Base-by-base conservation (phyloP, 2,797 vertebrate species). In the Schizopygopsis malacanthus region DNA sequence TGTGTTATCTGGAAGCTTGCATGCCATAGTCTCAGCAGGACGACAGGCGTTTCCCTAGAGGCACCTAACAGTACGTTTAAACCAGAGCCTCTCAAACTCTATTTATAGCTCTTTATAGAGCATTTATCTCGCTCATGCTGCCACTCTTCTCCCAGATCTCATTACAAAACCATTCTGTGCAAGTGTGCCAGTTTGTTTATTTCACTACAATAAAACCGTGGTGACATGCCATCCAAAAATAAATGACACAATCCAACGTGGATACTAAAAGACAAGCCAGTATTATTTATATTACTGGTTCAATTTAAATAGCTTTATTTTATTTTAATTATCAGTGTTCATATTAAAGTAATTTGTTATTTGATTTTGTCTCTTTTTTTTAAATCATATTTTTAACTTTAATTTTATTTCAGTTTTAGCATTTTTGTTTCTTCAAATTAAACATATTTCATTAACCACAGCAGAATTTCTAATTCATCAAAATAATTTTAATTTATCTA, bases 101-200 rank as follows among this genome's bases (percentile, higher is more conserved):
- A 80, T 85, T 72, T 61, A 72, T 47, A 52, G 65, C 67, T 72
- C 54, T 79, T 61, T 59, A 47, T 39, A 54, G 25, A 52, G 75
- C 50, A 54, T 59, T 79, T 78, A 85, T 84, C 43, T 54, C 4
- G 0, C 18, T 50, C 37, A 13, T 18, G 33, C 43, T 70, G 73
- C 11, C 25, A 25, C 83, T 84, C 47, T 43, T 69, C 37, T 85
- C 25, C 63, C 39, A 85, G 65, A 71, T 71, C 76, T 79, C 65
- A 43, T 85, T 22, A 69, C 18, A 71, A 71, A 71, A 78, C 6
- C 37, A 45, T 56, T 78, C 43, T 33, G 8, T 54, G 37, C 73
- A 28, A 54, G 50, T 22, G 50, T 70, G 16, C 47, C 45, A 43
- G 54, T 78, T 56, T 56, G 18, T 54, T 33, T 33, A 33, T 33